These are phyloP conservation scores for Arenaria interpres DNA, from an alignment of 2,113 vertebrate genomes.

Conservation along the genomic window DNA sequence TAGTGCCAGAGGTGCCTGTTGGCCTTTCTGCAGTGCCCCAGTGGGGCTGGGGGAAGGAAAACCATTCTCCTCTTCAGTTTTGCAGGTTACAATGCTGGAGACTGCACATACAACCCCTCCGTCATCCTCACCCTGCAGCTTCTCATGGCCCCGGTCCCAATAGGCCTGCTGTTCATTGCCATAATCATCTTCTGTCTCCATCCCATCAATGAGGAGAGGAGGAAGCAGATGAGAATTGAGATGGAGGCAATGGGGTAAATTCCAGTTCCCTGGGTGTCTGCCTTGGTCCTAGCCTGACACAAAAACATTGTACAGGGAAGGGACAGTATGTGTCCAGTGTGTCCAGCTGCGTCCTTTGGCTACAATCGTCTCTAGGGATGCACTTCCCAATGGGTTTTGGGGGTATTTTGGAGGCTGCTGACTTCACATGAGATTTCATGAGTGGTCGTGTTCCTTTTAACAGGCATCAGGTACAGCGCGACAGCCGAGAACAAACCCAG, in stretches of 20 bases:
- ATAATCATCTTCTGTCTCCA: constrained; percentile 74
- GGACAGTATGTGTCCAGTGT: rapidly evolving
- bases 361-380: not conserved
- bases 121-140: constrained; percentile 70
- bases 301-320: not conserved
- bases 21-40: not conserved
- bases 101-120: constrained; percentile 56
- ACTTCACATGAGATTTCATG: not conserved
- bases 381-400: not conserved
- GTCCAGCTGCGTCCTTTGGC: not conserved
- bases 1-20: rapidly evolving
- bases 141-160: constrained; percentile 73
- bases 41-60: not conserved
- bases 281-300: not conserved
- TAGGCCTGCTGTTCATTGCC: constrained; percentile 72
- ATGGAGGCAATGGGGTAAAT: constrained; percentile 15
- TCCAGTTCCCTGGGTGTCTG: not conserved
- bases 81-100: constrained; percentile 74
- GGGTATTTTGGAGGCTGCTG: not conserved
- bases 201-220: constrained; percentile 70
- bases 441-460: not conserved
- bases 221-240: constrained; percentile 32
- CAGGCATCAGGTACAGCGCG: rapidly evolving
- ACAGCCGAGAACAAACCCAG: not conserved
- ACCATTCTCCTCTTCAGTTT: constrained; percentile 49